Evolutionary conservation across 1,140 invertebrate genomes (phyloP).

Genomic region (Pseudobourletiella spinata): DNA sequence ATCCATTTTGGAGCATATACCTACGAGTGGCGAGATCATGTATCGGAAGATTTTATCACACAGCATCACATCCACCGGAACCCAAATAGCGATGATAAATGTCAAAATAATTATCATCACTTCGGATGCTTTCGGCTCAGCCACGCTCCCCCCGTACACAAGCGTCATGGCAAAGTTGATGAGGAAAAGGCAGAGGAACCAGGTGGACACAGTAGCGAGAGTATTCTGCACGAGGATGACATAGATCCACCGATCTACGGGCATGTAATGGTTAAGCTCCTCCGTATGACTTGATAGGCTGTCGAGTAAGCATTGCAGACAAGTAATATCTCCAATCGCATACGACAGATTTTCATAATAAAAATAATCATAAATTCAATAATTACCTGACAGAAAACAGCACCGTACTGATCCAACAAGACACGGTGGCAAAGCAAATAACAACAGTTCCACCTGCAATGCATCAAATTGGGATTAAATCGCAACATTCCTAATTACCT

Average conservation of each 20-base stretch:
- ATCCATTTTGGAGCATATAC: not conserved
- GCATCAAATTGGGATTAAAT: too few species aligned
- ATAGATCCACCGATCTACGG: conserved; percentile 9
- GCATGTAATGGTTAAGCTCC: conserved; percentile 3
- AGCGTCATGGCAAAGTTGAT: conserved; percentile 3
- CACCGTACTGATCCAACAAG: not conserved
- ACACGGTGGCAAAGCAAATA: not conserved
- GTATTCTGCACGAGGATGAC: conserved; percentile 12
- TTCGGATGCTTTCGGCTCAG: conserved; percentile 5
- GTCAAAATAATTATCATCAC: conserved; percentile 5
- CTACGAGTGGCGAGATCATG: not conserved
- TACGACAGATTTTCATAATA: not conserved
- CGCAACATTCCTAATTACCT: too few species aligned
- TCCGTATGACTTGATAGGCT: conserved; percentile 4
- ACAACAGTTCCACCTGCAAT: not conserved
- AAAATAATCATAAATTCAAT: not conserved
- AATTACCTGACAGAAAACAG: conserved; percentile 12
- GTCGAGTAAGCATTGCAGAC: not conserved
- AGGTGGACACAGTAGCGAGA: not conserved
- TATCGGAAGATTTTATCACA: conserved; percentile 12
- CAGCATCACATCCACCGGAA: conserved; percentile 8
- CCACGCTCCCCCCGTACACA: not conserved
- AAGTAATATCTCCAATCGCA: not conserved
- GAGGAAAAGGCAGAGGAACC: not conserved
- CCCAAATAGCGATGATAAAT: conserved; percentile 7